These are phyloP conservation scores for Siniperca scherzeri DNA, from an alignment of 2,797 vertebrate genomes.

Conservation along the genomic window DNA sequence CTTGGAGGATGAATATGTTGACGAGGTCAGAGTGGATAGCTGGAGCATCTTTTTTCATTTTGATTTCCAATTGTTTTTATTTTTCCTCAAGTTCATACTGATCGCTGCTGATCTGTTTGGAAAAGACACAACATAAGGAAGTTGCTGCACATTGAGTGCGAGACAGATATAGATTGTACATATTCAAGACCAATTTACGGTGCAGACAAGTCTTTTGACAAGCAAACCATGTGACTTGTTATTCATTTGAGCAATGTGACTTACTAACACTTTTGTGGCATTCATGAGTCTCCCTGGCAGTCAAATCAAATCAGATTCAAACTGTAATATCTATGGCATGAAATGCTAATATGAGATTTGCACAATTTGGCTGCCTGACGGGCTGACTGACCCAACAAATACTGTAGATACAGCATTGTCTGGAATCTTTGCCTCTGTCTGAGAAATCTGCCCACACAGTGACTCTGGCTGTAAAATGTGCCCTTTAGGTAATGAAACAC, in stretches of 20 bases:
- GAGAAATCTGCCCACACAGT: constrained; percentile 29
- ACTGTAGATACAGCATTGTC: constrained; percentile 9
- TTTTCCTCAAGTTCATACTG: neutral
- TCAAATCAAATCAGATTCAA: constrained; percentile 19
- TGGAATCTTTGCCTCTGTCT: constrained; percentile 24
- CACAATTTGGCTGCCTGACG: constrained; percentile 19
- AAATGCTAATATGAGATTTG: constrained; percentile 24
- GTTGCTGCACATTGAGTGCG: neutral
- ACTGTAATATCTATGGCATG: neutral
- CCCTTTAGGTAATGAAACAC: constrained; percentile 26
- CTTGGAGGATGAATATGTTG: constrained; percentile 39
- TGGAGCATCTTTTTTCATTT: constrained; percentile 19
- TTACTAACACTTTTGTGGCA: constrained; percentile 6
- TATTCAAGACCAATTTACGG: constrained; percentile 1
- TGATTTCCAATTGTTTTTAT: constrained; percentile 27
- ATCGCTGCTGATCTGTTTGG: neutral
- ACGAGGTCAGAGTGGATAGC: constrained; percentile 43
- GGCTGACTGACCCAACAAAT: constrained; percentile 17
- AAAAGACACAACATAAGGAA: neutral
- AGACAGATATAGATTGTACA: neutral
- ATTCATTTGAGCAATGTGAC: neutral
- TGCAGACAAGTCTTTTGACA: neutral
- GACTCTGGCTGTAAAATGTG: constrained; percentile 24
- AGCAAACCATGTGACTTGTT: neutral
- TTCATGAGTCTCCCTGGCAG: constrained; percentile 1